Evolutionary conservation across 2,797 vertebrate species (phyloP).

Genomic region (Rhabdomys pumilio): DNA sequence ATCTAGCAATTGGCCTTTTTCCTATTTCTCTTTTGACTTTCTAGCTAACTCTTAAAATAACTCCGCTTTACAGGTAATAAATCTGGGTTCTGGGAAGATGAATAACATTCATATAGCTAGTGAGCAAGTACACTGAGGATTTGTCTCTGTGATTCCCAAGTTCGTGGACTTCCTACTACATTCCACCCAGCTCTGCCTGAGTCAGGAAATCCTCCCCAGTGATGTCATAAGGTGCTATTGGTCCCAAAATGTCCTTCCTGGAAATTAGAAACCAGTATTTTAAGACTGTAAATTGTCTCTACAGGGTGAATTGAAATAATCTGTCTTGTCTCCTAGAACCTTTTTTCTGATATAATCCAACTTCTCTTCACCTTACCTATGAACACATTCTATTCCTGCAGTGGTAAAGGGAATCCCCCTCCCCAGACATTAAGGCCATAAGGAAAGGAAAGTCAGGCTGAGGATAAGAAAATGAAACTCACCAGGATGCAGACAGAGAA

Average conservation of each 20-base stretch:
- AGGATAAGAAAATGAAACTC: background rate
- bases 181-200: background rate
- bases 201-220: background rate
- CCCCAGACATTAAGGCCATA: background rate
- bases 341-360: constrained; percentile 20
- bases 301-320: constrained; percentile 22
- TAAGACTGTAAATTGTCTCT: constrained; percentile 37
- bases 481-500: constrained; percentile 2
- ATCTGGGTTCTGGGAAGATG: background rate
- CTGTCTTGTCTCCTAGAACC: background rate
- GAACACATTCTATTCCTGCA: background rate
- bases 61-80: background rate
- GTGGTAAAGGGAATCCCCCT: background rate
- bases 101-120: background rate
- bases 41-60: constrained; percentile 4
- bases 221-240: constrained; percentile 22
- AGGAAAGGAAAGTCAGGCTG: background rate
- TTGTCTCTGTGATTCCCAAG: constrained; percentile 1
- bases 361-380: background rate
- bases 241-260: background rate
- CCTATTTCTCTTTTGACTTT: constrained; percentile 14
- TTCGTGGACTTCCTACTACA: background rate
- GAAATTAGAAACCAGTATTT: constrained; percentile 13
- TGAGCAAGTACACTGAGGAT: background rate
- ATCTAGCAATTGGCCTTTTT: background rate